Percentiles rank a stretch among this genome's conserved stretches.
These are phyloP conservation scores for Cydia amplana DNA, from an alignment of 1,140 invertebrate species.

Conservation along the genomic window DNA sequence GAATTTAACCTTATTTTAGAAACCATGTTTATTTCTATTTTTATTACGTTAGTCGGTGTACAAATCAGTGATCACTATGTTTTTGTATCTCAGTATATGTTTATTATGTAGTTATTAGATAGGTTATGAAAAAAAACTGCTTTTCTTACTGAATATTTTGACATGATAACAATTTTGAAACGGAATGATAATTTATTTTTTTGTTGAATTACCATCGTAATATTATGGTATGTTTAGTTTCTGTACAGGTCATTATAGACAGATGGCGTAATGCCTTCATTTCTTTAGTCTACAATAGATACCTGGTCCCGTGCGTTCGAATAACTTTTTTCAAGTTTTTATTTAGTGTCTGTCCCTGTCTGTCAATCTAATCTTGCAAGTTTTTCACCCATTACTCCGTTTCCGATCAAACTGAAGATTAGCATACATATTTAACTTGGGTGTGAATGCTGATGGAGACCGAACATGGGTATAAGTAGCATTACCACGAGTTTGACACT, in stretches of 20 bases:
- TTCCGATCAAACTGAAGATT: no score
- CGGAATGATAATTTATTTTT: background rate
- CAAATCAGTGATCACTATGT: conserved; percentile 40
- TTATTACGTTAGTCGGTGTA: conserved; percentile 26
- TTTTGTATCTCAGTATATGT: conserved; percentile 41
- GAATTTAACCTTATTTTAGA: background rate
- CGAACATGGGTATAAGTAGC: no score
- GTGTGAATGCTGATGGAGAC: no score
- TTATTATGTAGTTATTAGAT: conserved; percentile 41
- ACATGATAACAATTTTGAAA: conserved; percentile 9
- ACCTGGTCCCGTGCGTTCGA: conserved; percentile 10
- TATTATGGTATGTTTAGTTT: background rate
- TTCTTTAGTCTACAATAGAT: conserved; percentile 1
- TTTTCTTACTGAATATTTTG: conserved; percentile 30
- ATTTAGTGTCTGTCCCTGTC: background rate
- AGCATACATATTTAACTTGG: no score
- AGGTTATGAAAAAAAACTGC: conserved; percentile 40
- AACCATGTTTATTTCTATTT: background rate
- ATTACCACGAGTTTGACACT: no score
- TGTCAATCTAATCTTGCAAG: background rate
- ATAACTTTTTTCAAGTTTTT: no score
- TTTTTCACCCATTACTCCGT: no score
- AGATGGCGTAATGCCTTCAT: background rate
- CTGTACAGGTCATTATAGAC: background rate
- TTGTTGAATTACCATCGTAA: background rate